A percentile compares a stretch with the other conserved stretches of the same genome.
phyloP scores from a whole-genome alignment of 1,140 invertebrate genomes.

The Drosophila ercepeae region DNA sequence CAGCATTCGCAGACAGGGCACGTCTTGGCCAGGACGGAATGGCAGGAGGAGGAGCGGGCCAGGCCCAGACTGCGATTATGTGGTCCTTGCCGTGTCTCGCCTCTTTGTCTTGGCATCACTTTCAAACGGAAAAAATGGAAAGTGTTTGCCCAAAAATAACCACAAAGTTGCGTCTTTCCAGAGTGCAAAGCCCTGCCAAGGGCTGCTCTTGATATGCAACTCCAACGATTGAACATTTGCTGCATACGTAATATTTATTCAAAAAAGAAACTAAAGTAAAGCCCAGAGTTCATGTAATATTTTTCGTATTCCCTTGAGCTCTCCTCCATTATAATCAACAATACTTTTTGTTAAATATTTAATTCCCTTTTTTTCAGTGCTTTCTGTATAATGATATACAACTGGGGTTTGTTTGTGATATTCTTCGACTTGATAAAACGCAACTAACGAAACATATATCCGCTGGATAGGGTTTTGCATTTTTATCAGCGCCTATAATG shows the following conservation, averaged over 20 bases:
- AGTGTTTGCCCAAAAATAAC: constrained; percentile 40
- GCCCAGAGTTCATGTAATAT: too few relatives aligned
- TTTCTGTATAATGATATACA: not conserved
- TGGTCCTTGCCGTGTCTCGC: constrained; percentile 38
- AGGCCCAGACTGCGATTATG: constrained; percentile 31
- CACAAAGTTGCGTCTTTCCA: not conserved
- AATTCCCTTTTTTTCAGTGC: not conserved
- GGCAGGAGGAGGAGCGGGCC: not conserved
- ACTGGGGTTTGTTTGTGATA: constrained; percentile 3
- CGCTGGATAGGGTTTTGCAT: constrained; percentile 27
- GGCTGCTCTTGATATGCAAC: not conserved
- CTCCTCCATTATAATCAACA: not conserved
- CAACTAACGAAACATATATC: constrained; percentile 22
- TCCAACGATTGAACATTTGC: not conserved
- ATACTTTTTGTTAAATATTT: not conserved
- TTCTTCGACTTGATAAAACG: constrained; percentile 12
- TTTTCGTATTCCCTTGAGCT: not conserved
- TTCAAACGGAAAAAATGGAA: constrained; percentile 52
- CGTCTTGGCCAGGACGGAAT: constrained; percentile 32
- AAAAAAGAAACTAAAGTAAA: not conserved
- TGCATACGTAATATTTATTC: not conserved
- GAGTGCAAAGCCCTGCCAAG: not conserved
- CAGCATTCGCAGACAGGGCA: constrained; percentile 59
- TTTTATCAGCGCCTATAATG: constrained; percentile 22
- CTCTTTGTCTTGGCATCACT: constrained; percentile 17